Conservation (phyloP, 2,113 vertebrate genomes). For the Gavia stellata region DNA sequence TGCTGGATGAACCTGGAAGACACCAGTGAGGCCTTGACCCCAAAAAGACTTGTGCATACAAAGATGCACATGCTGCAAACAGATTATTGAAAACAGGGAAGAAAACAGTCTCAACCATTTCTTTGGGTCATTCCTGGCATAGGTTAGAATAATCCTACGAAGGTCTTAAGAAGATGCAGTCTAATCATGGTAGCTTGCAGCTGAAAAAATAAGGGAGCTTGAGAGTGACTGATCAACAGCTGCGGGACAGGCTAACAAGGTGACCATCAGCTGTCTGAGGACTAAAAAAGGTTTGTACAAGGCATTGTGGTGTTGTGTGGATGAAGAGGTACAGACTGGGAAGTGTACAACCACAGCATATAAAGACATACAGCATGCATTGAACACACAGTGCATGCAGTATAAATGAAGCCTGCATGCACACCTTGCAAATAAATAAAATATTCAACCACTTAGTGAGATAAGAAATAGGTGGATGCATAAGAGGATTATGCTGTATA, state of each 20-base stretch:
- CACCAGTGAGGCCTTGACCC: not conserved
- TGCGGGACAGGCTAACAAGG: not conserved
- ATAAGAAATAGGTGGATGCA: constrained; percentile 1
- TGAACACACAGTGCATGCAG: not conserved
- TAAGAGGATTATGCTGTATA: not conserved
- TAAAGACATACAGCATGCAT: not conserved
- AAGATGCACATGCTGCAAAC: not conserved
- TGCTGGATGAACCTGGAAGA: not conserved
- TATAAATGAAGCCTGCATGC: not conserved
- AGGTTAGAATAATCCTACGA: not conserved
- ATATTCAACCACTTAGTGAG: not conserved
- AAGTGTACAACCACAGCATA: not conserved
- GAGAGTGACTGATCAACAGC: not conserved
- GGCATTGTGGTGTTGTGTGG: not conserved
- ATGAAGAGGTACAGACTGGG: not conserved
- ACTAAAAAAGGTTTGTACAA: not conserved
- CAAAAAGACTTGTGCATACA: not conserved
- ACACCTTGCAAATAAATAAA: constrained; percentile 8
- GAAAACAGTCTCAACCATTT: not conserved
- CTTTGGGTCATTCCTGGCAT: not conserved
- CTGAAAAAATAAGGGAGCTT: not conserved
- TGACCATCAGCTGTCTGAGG: not conserved
- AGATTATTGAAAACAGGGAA: not conserved
- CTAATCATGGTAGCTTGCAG: not conserved
- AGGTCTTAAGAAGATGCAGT: not conserved